Base-by-base conservation (phyloP, 2,888 invertebrate species). In the Callinectes sapidus region DNA sequence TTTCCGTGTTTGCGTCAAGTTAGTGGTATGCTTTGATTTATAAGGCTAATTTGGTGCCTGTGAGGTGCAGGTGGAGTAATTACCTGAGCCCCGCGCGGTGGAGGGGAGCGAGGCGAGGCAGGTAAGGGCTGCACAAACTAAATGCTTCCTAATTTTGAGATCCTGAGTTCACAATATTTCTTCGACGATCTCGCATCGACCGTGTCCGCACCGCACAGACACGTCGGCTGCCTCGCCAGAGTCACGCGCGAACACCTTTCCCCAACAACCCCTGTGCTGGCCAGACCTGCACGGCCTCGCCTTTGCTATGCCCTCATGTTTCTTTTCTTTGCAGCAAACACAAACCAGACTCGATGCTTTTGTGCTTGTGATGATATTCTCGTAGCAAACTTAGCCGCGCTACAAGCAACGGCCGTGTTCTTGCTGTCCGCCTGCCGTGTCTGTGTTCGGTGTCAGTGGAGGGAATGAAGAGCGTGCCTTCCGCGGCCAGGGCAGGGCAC, bases 41-140 rank as follows among this genome's bases (percentile, higher is more conserved):
- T 91, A 87, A 35, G 42, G 66, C 91, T 87, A 87, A 91, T 87
- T 87, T 91, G 87, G 66, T 48, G 87, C 42, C 87, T 66, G 87
- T 48, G 87, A 87, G 91, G 87, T 91, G 91, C 91, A 87, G 91
- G 91, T 77, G 71, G 87, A 71, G 87, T 91, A 91, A 91, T 91
- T 87, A 91, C 42, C 28, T 32, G 28, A 42, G 55, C 14, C n/a
- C 35, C 89, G 18, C 89, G 18, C 71, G 35, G 54, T 28, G 35
- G 89, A 39, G 71, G 42, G 35, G 35, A 54, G 32, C 28, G 55
- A 23, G 85, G 85, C 16, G 85, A 86, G 8, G 91, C 61, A 28
- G 66, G 35, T 28, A 55, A 28, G 42, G 87, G 91, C 48, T 39
- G 86, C 54, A 2, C 42, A 77, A 28, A 81, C 35, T 81, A 81